Conservation (phyloP, 1,140 invertebrate genomes). For the Drosophila murphyi region DNA sequence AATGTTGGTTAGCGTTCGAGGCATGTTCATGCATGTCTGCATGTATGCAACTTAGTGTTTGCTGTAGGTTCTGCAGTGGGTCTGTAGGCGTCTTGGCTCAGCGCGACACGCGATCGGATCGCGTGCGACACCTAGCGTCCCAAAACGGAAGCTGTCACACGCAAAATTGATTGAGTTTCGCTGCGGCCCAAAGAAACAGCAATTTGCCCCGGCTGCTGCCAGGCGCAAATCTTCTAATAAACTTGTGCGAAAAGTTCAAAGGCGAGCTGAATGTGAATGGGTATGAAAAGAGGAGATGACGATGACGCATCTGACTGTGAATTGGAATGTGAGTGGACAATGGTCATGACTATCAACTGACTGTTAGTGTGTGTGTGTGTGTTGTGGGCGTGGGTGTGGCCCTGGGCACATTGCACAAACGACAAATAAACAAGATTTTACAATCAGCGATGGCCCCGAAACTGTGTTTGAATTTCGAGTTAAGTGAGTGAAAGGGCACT, state of each 20-base stretch:
- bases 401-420: conserved; percentile 7
- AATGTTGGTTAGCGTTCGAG: conserved; percentile 27
- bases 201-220: conserved; percentile 9
- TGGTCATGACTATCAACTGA: conserved; percentile 40
- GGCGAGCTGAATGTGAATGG: conserved; percentile 5
- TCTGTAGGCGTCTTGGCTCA: conserved; percentile 22
- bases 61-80: not conserved
- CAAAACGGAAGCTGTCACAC: conserved; percentile 30
- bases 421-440: conserved; percentile 77
- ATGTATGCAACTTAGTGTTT: conserved; percentile 1
- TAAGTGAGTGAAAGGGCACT: conserved; percentile 49
- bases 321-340: conserved; percentile 15
- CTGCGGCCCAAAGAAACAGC: conserved; percentile 1
- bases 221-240: conserved; percentile 34
- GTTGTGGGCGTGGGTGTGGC: conserved; percentile 24
- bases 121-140: conserved; percentile 34
- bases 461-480: conserved; percentile 73
- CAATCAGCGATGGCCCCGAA: conserved; percentile 73
- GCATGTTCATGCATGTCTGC: conserved; percentile 7
- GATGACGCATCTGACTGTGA: not conserved
- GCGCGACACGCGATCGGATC: conserved; percentile 48
- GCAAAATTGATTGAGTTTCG: conserved; percentile 22
- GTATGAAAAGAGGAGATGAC: not conserved
- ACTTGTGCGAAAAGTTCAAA: conserved; percentile 36
- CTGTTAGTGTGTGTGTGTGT: conserved; percentile 6